These are phyloP conservation scores for Eleutherodactylus coqui DNA, from an alignment of 2,797 vertebrate species.

Conservation along the genomic window DNA sequence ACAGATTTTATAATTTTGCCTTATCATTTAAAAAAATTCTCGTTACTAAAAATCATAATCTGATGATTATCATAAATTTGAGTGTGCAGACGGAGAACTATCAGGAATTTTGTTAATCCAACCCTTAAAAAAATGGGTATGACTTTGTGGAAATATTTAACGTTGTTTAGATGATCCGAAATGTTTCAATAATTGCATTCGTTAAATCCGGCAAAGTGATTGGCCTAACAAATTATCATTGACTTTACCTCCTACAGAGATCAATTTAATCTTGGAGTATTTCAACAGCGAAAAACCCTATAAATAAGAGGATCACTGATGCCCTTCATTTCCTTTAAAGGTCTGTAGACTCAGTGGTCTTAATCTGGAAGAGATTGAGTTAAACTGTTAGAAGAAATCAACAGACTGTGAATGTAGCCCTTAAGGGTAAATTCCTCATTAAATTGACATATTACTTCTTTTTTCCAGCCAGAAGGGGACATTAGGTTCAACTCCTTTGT, in stretches of 20 bases:
- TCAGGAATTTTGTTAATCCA: neutral
- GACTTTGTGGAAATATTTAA: neutral
- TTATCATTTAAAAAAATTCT: neutral
- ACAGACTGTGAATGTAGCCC: slow-evolving; percentile 15
- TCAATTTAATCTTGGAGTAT: neutral
- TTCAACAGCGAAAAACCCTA: neutral
- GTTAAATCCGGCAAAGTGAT: neutral
- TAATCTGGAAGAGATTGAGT: neutral
- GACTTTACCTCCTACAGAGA: neutral
- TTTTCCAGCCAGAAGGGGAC: neutral
- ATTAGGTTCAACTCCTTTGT: slow-evolving; percentile 16
- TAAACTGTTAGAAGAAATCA: neutral
- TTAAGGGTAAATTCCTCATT: slow-evolving; percentile 19
- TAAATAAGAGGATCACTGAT: slow-evolving; percentile 7
- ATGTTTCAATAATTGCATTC: neutral
- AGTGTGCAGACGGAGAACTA: neutral
- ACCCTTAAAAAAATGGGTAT: neutral
- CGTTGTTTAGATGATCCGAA: neutral
- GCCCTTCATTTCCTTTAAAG: neutral
- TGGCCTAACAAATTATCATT: neutral
- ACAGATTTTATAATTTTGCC: neutral
- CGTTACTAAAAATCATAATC: neutral
- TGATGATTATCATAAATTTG: slow-evolving; percentile 2
- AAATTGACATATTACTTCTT: slow-evolving; percentile 10
- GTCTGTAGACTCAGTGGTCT: neutral